Evolutionary conservation across 2,113 vertebrate species (phyloP), one percentile per base, ranked within the genome.

Genomic region (Lagopus leucura): DNA sequence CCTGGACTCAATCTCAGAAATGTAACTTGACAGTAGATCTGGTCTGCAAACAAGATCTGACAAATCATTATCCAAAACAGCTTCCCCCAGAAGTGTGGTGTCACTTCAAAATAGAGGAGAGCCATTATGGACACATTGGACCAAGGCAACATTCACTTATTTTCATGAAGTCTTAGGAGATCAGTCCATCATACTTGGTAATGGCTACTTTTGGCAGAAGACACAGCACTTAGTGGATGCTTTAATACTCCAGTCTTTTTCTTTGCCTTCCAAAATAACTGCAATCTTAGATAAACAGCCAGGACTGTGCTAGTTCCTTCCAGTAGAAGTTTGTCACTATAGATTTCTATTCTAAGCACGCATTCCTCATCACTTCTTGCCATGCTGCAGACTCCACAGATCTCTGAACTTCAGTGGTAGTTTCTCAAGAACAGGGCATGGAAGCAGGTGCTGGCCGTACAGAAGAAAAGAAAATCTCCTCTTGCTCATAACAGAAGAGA

Each of bases 31-130:
- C 15, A 65, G 36, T 40, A 40, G 36, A 63, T 40, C 36, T 63
- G 36, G 16, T 38, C 60, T 48, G 19, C 38, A 80, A 32, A 61
- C 22, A 19, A 71, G 6, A 48, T 71, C 15, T 69, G 21, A 8
- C 25, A 79, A 14, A 5, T 22, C 0, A 0, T 48, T 13, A 48
- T 19, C 10, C 13, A 48, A 71, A 76, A 66, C 20, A 48, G 6
- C 43, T 30, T 43, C 13, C 2, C 30, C 28, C 57, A 60, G n/a
- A 57, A 28, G 54, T 30, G 24, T 38, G 21, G 20, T 9, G 21
- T 38, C 42, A 38, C 4, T 18, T n/a, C 11, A 70, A 87, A 79
- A 47, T 6, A 40, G 5, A 50, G 14, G 13, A 65, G 69, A 60
- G 28, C 7, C 10, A 10, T 64, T 64, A 42, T 2, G 11, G 58